A percentile compares a stretch with the other conserved stretches of the same genome.
Evolutionary conservation across 2,113 vertebrate species (phyloP).

Genomic region (Echinops telfairi): DNA sequence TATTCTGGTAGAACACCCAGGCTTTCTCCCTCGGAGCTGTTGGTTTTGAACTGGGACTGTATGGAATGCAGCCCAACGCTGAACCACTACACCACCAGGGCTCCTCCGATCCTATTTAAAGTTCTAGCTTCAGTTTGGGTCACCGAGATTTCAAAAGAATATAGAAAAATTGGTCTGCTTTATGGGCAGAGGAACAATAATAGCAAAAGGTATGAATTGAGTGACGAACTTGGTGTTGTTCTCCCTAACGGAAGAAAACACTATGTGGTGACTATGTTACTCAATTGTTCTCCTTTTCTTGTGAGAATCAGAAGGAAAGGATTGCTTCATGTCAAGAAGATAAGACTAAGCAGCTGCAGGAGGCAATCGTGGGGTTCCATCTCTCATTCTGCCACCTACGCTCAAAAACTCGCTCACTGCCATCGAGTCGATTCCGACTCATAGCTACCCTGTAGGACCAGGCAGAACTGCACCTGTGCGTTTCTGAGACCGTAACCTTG

Average conservation of each 20-base stretch:
- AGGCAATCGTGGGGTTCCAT: neutral
- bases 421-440: no score
- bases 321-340: neutral
- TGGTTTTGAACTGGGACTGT: no score
- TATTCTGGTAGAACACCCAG: no score
- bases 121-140: neutral
- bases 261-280: neutral
- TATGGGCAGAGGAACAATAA: neutral
- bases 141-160: constrained; percentile 1
- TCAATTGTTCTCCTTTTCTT: neutral
- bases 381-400: neutral
- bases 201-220: neutral
- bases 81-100: neutral
- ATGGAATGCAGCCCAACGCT: no score
- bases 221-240: neutral
- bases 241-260: neutral
- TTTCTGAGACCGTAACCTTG: no score
- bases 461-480: no score
- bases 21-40: no score
- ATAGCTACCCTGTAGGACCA: no score
- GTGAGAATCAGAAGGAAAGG: neutral
- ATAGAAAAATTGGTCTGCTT: neutral
- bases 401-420: no score
- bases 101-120: neutral
- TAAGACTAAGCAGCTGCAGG: neutral